Percentiles rank a stretch among this genome's conserved stretches.
phyloP scores from a whole-genome alignment of 2,113 vertebrate species.

The Myiozetetes cayanensis region DNA sequence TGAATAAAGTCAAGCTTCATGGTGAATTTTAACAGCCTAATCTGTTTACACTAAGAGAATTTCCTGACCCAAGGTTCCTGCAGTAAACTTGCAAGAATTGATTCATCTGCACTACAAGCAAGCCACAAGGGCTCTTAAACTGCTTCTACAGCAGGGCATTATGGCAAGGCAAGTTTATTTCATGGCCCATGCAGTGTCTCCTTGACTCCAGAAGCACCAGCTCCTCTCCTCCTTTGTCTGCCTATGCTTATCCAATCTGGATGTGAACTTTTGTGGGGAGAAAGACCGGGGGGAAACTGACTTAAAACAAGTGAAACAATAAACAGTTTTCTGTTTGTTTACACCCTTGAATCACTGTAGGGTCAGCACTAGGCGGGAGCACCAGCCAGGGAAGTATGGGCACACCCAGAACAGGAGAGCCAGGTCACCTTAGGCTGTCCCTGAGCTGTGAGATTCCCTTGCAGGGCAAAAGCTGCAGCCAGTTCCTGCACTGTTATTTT shows the following conservation, averaged over 20 bases:
- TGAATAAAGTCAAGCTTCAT: not conserved
- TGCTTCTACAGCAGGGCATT: not conserved
- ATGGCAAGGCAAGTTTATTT: not conserved
- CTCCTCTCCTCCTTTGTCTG: not conserved
- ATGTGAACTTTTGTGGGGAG: fast-evolving
- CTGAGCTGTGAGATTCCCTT: not conserved
- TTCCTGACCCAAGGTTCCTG: not conserved
- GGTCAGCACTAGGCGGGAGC: not conserved
- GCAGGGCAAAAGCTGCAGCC: not conserved
- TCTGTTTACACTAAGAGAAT: not conserved
- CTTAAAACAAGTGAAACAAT: not conserved
- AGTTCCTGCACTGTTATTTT: not conserved
- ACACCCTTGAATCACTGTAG: not conserved
- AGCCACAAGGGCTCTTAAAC: not conserved
- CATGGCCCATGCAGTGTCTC: not conserved
- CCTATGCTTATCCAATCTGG: fast-evolving
- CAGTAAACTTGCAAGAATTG: not conserved
- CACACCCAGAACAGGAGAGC: not conserved
- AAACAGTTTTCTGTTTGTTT: not conserved
- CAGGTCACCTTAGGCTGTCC: too few species aligned
- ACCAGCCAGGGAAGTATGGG: not conserved
- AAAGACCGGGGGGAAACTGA: not conserved
- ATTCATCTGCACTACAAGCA: not conserved
- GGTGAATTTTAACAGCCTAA: not conserved
- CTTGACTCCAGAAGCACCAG: not conserved